Evolutionary conservation across 2,888 invertebrate genomes (phyloP), one percentile per base, ranked within the genome.

Genomic region (Lasioglossum figueresi): DNA sequence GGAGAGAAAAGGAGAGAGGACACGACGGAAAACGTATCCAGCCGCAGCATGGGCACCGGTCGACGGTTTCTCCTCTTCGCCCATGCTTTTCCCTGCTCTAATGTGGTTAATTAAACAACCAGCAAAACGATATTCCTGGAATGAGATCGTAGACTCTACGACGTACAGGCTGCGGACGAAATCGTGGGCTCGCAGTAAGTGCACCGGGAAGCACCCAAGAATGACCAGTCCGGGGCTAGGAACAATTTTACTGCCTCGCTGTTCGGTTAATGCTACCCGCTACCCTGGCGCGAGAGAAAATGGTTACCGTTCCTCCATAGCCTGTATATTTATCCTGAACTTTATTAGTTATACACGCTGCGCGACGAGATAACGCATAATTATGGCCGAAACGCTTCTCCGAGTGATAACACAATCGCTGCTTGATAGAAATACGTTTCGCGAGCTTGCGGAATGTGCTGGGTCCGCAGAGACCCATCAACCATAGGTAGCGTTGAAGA

Each of bases 1-100:
- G 59, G 59, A 52, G 37, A 59, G 16, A 68, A 63, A 78, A 56
- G 14, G 48, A 70, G 56, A 70, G 59, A 72, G 43, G 86, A 34
- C 56, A 56, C 45, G 68, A 76, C 76, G 87, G 88, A 88, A 88
- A 88, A 88, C 79, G 31, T 81, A 86, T 77, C 71, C 75, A 74
- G 56, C 43, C 31, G 40, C 31, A 71, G 66, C 27, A 45, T 10
- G 27, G 78, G 52, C 80, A 79, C 77, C 73, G 43, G 63, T 63
- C 52, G 70, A 59, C 66, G 81, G 63, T 74, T 80, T 70, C 79
- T 72, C 73, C 71, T 76, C 76, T 70, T 81, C 86, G 74, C 75
- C 72, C 77, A 45, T 80, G 86, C 76, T 76, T 88, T 88, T 88
- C 80, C 83, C 81, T 78, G 76, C 63, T 68, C 27, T 79, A 84